These are phyloP conservation scores for Xiphophorus hellerii DNA, from an alignment of 2,113 vertebrate species.

Conservation along the genomic window DNA sequence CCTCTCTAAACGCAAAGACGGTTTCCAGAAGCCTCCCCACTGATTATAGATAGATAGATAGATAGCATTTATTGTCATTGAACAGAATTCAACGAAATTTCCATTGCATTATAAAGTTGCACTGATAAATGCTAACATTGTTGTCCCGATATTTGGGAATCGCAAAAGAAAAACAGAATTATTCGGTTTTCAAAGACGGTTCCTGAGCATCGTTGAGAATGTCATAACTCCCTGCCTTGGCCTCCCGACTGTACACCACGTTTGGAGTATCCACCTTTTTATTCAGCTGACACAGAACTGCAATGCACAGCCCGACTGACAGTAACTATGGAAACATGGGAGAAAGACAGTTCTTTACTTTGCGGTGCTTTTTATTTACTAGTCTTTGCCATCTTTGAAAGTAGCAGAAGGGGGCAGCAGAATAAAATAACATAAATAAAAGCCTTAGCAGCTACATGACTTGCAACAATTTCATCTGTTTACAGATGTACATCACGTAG, in stretches of 20 bases:
- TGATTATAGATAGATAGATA: too few species aligned
- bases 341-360: background rate
- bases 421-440: background rate
- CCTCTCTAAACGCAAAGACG: too few species aligned
- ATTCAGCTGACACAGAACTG: conserved; percentile 48
- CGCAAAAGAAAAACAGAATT: background rate
- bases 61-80: too few species aligned
- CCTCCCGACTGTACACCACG: conserved; percentile 56
- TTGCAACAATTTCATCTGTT: too few species aligned
- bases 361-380: background rate
- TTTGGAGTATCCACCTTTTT: conserved; percentile 27
- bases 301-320: conserved; percentile 31
- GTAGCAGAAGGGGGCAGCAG: conserved; percentile 7
- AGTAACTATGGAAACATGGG: conserved; percentile 21
- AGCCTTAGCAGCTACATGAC: too few species aligned
- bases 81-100: too few species aligned
- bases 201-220: background rate
- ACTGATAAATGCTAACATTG: too few species aligned
- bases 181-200: background rate
- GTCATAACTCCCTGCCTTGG: conserved; percentile 57
- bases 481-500: background rate
- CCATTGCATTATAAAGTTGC: too few species aligned
- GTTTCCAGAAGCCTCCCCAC: too few species aligned
- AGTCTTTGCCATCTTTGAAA: conserved; percentile 8
- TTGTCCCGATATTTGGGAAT: background rate